Base-by-base conservation (phyloP, 2,113 vertebrate species). In the Megaceryle maxima region DNA sequence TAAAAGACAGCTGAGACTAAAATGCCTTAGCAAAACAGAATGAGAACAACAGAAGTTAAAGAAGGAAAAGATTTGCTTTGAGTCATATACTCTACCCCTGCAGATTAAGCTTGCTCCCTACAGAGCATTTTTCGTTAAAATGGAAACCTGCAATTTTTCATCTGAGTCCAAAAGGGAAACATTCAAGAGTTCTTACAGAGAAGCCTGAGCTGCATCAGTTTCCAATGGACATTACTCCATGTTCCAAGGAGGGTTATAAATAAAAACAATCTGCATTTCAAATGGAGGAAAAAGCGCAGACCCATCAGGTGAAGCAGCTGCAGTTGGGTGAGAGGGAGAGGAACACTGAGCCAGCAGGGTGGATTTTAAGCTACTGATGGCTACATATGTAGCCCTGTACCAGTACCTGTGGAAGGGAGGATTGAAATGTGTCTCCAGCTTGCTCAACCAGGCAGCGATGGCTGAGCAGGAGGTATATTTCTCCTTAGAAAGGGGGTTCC, bases 101-200 rank as follows among this genome's bases (percentile, higher is more conserved):
- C 46, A 94, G 73, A 86, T 74, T 7, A 74, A 31, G 64, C 59
- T 67, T 78, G 24, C 29, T 97, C 90, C 77, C 95, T 46, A 41
- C 33, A 81, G 87, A 89, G 60, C 19, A 35, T 44, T 94, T 91
- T 75, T 20, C 44, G 16, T 84, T 83, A 62, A 88, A 91, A 88
- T 60, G 50, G 75, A 91, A 95, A 95, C 87, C 22, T 92, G 41
- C 37, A 84, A 17, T 69, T 87, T 91, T 87, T 46, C 77, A 41
- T 8, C 8, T 33, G 31, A 87, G 35, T 69, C 76, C 87, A 84
- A 94, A 87, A 78, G 56, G 77, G 77, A 97, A 95, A 89, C 11
- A 46, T 78, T 75, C 73, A 63, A 55, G 56, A 50, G 51, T 43
- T 90, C 66, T 83, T 85, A 24, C 21, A 66, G 26, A 89, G 29